These are phyloP conservation scores for Atherix ibis DNA, from an alignment of 2,888 invertebrate species.

Conservation along the genomic window DNA sequence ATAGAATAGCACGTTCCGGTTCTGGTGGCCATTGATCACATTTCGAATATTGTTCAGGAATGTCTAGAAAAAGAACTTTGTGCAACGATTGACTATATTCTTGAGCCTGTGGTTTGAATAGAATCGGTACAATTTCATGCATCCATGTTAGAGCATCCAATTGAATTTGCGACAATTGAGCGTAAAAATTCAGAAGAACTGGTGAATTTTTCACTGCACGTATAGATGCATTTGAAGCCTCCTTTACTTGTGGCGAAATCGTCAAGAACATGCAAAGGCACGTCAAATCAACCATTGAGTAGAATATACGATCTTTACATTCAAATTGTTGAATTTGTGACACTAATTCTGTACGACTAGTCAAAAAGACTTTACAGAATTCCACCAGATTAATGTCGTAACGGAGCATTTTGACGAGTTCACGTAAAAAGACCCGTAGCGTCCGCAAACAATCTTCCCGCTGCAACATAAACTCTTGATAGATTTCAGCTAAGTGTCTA, in stretches of 20 bases:
- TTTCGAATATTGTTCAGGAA: slow-evolving; percentile 65
- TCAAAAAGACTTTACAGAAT: slow-evolving; percentile 63
- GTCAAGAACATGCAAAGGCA: slow-evolving; percentile 73
- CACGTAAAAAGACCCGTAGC: slow-evolving; percentile 68
- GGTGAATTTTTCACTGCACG: slow-evolving; percentile 30
- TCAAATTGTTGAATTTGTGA: slow-evolving; percentile 45
- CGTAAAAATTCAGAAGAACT: slow-evolving; percentile 25
- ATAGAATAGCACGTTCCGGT: slow-evolving; percentile 60
- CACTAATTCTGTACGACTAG: slow-evolving; percentile 40
- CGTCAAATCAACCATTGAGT: slow-evolving; percentile 68
- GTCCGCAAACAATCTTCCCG: slow-evolving; percentile 84
- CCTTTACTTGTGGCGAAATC: slow-evolving; percentile 52
- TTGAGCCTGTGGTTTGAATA: slow-evolving; percentile 52
- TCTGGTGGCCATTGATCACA: slow-evolving; percentile 85
- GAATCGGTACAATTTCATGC: slow-evolving; percentile 58
- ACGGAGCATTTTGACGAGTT: slow-evolving; percentile 70
- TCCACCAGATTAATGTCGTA: slow-evolving; percentile 65
- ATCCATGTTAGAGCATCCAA: slow-evolving; percentile 79
- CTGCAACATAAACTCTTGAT: slow-evolving; percentile 67
- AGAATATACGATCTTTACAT: slow-evolving; percentile 69
- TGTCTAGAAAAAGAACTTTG: slow-evolving; percentile 63
- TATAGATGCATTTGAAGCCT: slow-evolving; percentile 40
- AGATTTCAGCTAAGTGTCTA: slow-evolving; percentile 68
- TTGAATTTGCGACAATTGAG: slow-evolving; percentile 52
- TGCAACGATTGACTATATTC: slow-evolving; percentile 65